Evolutionary conservation across 2,888 invertebrate genomes (phyloP).

Genomic region (Cheilosia urbana): DNA sequence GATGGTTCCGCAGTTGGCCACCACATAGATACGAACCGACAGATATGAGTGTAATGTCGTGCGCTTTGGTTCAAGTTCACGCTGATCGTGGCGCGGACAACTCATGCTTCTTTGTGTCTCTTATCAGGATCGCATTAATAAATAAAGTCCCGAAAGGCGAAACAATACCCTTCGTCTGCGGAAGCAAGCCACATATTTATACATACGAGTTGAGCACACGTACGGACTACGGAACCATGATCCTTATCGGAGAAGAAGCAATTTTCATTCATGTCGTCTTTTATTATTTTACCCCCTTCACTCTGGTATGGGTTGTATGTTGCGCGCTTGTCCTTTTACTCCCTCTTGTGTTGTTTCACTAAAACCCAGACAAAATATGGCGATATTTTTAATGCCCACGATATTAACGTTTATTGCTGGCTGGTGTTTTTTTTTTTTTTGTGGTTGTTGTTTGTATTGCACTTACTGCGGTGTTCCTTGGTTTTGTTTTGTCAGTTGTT

Average conservation of each 20-base stretch:
- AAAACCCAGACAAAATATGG: slow-evolving; percentile 58
- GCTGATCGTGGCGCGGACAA: slow-evolving; percentile 76
- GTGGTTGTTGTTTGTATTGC: background rate
- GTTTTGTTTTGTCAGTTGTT: slow-evolving; percentile 12
- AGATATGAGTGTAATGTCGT: slow-evolving; percentile 73
- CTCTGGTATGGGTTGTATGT: slow-evolving; percentile 22
- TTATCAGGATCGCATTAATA: slow-evolving; percentile 77
- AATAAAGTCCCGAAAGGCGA: slow-evolving; percentile 75
- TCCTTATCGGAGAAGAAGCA: slow-evolving; percentile 72
- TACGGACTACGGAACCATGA: slow-evolving; percentile 58
- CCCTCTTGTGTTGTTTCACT: slow-evolving; percentile 32
- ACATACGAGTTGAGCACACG: slow-evolving; percentile 47
- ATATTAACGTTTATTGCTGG: slow-evolving; percentile 69
- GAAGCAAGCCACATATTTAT: slow-evolving; percentile 12
- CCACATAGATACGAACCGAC: slow-evolving; percentile 54
- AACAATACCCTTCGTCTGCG: slow-evolving; percentile 65
- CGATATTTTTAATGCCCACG: slow-evolving; percentile 69
- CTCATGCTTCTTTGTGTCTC: slow-evolving; percentile 71
- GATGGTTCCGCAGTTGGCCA: slow-evolving; percentile 45
- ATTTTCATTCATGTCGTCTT: slow-evolving; percentile 75
- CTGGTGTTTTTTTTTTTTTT: slow-evolving; percentile 38
- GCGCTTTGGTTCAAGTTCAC: slow-evolving; percentile 76
- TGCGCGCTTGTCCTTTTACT: slow-evolving; percentile 29
- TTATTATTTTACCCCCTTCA: slow-evolving; percentile 44
- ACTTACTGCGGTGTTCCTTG: slow-evolving; percentile 8